Conservation (phyloP, 2,888 invertebrate genomes). For the Ornithoptera priamus region DNA sequence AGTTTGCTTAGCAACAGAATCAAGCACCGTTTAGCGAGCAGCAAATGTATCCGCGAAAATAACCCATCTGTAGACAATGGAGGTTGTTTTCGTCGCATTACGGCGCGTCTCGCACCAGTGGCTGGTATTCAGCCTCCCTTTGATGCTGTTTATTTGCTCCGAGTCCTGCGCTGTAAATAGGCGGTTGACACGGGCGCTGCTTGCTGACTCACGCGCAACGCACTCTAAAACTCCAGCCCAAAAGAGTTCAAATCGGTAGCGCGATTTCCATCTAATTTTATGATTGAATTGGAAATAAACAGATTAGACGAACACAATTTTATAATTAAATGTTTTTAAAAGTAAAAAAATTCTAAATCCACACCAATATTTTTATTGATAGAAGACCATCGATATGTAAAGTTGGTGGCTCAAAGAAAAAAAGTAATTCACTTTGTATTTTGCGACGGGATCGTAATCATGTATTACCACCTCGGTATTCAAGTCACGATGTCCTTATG, state of each 20-base stretch:
- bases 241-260: conserved; percentile 51
- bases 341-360: too few relatives aligned
- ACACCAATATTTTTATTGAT: too few relatives aligned
- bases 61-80: conserved; percentile 77
- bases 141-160: conserved; percentile 78
- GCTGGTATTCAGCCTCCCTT: conserved; percentile 72
- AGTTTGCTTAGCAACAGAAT: conserved; percentile 32
- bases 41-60: conserved; percentile 72
- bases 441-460: conserved; percentile 39
- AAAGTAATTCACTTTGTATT: too few relatives aligned
- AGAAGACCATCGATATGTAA: too few relatives aligned
- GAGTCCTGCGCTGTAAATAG: conserved; percentile 79
- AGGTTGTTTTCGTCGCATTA: conserved; percentile 69
- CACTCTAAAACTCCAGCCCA: conserved; percentile 50
- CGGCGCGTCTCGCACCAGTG: conserved; percentile 49
- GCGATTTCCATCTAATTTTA: neutral
- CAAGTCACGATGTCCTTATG: conserved; percentile 50
- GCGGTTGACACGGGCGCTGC: conserved; percentile 73
- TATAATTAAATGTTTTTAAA: too few relatives aligned
- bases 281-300: neutral
- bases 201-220: conserved; percentile 68
- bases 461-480: conserved; percentile 46
- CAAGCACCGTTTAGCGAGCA: conserved; percentile 35
- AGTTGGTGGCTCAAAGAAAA: neutral
- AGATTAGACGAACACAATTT: too few relatives aligned